These are phyloP conservation scores for Caenorhabditis imperialis DNA, from an alignment of 2,888 invertebrate species.

Conservation along the genomic window DNA sequence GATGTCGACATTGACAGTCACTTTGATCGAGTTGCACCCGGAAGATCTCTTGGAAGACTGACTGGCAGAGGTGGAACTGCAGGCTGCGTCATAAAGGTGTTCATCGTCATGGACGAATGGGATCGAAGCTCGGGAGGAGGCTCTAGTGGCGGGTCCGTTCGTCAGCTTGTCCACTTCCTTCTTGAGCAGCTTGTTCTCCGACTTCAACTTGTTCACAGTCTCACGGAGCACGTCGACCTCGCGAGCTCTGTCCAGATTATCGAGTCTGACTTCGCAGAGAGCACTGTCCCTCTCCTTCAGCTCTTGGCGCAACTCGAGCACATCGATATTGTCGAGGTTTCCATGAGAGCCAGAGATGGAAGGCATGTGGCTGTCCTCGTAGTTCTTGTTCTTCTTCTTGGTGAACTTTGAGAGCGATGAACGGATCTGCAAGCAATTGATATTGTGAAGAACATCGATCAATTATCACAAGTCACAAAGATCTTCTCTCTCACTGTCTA, in stretches of 20 bases:
- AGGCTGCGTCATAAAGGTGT: constrained; percentile 69
- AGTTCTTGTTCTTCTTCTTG: constrained; percentile 63
- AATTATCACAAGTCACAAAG: constrained; percentile 16
- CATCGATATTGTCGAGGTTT: constrained; percentile 69
- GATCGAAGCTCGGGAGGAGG: constrained; percentile 74
- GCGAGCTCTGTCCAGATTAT: constrained; percentile 95
- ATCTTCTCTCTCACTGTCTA: neutral
- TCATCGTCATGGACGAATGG: constrained; percentile 68
- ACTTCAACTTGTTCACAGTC: constrained; percentile 96
- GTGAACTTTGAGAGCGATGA: constrained; percentile 93
- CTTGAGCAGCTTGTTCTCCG: constrained; percentile 95
- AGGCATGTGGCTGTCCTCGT: constrained; percentile 42
- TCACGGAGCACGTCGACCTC: constrained; percentile 96
- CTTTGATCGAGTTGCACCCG: constrained; percentile 63
- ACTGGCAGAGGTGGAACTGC: constrained; percentile 39
- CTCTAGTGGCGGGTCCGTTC: constrained; percentile 58
- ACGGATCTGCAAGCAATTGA: constrained; percentile 84
- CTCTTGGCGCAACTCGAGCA: constrained; percentile 86
- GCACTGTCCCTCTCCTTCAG: constrained; percentile 95
- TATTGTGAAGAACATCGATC: too few species aligned
- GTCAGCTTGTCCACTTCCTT: constrained; percentile 89
- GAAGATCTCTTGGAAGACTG: constrained; percentile 58
- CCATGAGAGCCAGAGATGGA: constrained; percentile 52
- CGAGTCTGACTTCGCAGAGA: constrained; percentile 89
- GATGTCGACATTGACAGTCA: constrained; percentile 69